Percentiles rank a stretch among this genome's conserved stretches.
Conservation (phyloP, 2,113 vertebrate genomes). For the Xiphophorus maculatus region DNA sequence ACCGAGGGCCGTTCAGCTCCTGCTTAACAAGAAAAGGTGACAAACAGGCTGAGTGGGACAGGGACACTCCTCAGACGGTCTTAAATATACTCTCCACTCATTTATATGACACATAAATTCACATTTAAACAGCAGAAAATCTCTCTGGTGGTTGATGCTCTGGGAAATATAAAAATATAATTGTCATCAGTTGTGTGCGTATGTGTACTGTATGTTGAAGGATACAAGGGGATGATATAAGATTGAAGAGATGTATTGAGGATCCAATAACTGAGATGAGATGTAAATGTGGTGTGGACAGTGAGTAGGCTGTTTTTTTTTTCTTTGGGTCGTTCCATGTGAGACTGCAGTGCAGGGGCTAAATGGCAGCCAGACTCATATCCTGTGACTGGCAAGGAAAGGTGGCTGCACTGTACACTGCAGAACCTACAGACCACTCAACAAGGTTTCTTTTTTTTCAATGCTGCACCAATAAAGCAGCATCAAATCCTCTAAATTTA, state of each 20-base stretch:
- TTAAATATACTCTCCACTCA: conserved; percentile 76
- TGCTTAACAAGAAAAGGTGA: conserved; percentile 39
- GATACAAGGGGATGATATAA: conserved; percentile 37
- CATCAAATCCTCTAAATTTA: not conserved
- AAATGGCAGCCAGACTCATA: conserved; percentile 61
- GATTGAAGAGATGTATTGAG: conserved; percentile 51
- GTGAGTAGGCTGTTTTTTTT: conserved; percentile 41
- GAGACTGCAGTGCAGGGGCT: conserved; percentile 52
- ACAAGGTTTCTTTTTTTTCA: not conserved
- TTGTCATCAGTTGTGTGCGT: conserved; percentile 56
- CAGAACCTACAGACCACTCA: not conserved
- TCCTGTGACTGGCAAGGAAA: conserved; percentile 45
- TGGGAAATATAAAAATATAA: conserved; percentile 75
- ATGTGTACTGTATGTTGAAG: conserved; percentile 11
- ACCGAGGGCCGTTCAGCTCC: conserved; percentile 9
- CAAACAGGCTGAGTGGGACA: conserved; percentile 74
- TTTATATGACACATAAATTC: conserved; percentile 83
- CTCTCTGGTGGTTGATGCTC: conserved; percentile 71
- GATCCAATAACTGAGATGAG: conserved; percentile 61
- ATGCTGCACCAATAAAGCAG: not conserved
- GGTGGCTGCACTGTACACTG: conserved; percentile 32
- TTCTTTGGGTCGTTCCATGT: conserved; percentile 56
- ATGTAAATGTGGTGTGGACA: conserved; percentile 63
- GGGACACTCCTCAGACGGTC: conserved; percentile 83
- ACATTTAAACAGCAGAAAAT: conserved; percentile 77